phyloP scores from a whole-genome alignment of 1,140 invertebrate genomes.

The Gerris buenoi region DNA sequence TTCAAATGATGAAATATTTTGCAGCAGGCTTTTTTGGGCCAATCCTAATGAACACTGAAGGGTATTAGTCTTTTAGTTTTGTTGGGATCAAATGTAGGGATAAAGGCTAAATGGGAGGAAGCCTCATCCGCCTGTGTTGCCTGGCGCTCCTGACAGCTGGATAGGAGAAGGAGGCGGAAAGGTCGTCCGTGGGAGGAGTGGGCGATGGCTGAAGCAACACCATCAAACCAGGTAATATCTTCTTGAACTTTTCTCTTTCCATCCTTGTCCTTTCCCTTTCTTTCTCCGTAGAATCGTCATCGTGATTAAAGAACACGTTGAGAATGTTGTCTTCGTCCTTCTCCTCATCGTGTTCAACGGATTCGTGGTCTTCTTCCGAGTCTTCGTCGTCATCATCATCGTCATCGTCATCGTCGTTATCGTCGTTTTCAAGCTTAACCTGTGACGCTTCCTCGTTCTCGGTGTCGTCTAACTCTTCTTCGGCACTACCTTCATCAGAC shows the following conservation, averaged over 20 bases:
- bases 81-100: no score
- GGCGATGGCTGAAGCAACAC: slow-evolving; percentile 6
- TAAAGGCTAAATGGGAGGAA: slow-evolving; percentile 15
- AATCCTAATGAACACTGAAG: no score
- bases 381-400: slow-evolving; percentile 21
- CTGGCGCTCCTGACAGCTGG: slow-evolving; percentile 14
- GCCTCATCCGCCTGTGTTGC: slow-evolving; percentile 19
- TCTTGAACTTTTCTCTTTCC: slow-evolving; percentile 25
- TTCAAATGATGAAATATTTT: no score
- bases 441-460: slow-evolving; percentile 22
- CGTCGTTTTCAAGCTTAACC: no score
- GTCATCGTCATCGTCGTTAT: slow-evolving; percentile 26
- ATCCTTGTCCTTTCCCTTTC: background rate
- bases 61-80: no score
- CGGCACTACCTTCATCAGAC: slow-evolving; percentile 8
- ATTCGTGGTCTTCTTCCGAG: slow-evolving; percentile 18
- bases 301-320: background rate
- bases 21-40: no score
- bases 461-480: slow-evolving; percentile 23
- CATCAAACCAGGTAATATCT: slow-evolving; percentile 12
- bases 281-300: background rate
- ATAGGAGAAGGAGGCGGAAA: slow-evolving; percentile 15
- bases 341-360: slow-evolving; percentile 20
- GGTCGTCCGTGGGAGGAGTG: slow-evolving; percentile 18
- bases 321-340: slow-evolving; percentile 17